These are phyloP conservation scores for Coboldia fuscipes DNA, from an alignment of 1,140 invertebrate genomes.

Conservation along the genomic window DNA sequence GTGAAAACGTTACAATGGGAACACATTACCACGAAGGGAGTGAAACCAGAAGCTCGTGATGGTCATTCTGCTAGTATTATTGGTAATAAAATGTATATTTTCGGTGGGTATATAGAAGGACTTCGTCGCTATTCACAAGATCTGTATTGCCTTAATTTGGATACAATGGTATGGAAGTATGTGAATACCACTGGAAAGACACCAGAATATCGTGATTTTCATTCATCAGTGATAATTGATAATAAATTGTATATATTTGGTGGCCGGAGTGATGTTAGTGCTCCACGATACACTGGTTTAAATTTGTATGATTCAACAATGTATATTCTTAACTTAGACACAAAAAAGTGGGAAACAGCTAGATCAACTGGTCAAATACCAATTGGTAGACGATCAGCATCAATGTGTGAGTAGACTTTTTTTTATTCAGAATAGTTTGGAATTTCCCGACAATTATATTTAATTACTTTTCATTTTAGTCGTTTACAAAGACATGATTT, in stretches of 20 bases:
- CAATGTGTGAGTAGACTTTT: slow-evolving; percentile 42
- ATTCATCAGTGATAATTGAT: slow-evolving; percentile 53
- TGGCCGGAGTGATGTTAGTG: slow-evolving; percentile 46
- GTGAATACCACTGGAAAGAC: slow-evolving; percentile 31
- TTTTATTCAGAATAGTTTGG: slow-evolving; percentile 6
- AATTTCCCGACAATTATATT: background rate
- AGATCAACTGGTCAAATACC: slow-evolving; percentile 32
- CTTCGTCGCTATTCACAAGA: slow-evolving; percentile 60
- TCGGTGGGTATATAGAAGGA: slow-evolving; percentile 69
- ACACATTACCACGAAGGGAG: slow-evolving; percentile 35
- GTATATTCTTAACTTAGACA: slow-evolving; percentile 48
- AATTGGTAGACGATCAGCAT: slow-evolving; percentile 44
- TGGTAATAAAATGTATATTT: slow-evolving; percentile 67
- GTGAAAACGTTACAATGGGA: slow-evolving; percentile 48
- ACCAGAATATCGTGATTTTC: slow-evolving; percentile 67
- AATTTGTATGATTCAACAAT: slow-evolving; percentile 62
- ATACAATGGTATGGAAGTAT: slow-evolving; percentile 46
- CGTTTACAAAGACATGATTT: slow-evolving; percentile 50
- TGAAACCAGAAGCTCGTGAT: slow-evolving; percentile 56
- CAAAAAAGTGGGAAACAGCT: slow-evolving; percentile 42
- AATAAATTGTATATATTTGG: slow-evolving; percentile 71
- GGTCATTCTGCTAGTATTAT: slow-evolving; percentile 77
- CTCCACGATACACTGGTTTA: slow-evolving; percentile 36
- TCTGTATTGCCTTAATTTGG: slow-evolving; percentile 51
- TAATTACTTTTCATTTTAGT: slow-evolving; percentile 30